phyloP scores from a whole-genome alignment of 1,140 invertebrate genomes.

The Vanessa tameamea region DNA sequence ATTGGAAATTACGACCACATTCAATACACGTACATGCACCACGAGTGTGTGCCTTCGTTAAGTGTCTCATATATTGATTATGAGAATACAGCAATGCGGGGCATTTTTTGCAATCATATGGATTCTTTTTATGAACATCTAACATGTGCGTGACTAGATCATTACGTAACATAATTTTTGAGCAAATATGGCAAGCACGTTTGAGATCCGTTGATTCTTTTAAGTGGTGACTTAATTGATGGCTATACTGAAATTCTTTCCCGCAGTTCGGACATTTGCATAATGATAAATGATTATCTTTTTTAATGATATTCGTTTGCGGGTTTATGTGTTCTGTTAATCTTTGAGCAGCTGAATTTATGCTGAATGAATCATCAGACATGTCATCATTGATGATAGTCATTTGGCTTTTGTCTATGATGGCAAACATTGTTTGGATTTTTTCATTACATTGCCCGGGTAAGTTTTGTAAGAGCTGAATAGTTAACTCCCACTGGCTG shows the following conservation, averaged over 20 bases:
- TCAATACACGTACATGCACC: constrained; percentile 55
- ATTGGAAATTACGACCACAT: constrained; percentile 58
- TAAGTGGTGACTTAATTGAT: constrained; percentile 57
- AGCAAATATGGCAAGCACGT: constrained; percentile 63
- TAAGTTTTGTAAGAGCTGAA: constrained; percentile 46
- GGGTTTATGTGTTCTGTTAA: constrained; percentile 21
- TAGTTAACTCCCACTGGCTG: constrained; percentile 50
- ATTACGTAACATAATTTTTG: constrained; percentile 54
- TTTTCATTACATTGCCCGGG: constrained; percentile 29
- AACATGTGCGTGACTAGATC: constrained; percentile 53
- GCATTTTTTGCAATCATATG: constrained; percentile 60
- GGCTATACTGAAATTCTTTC: constrained; percentile 53
- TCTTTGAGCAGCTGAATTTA: constrained; percentile 14
- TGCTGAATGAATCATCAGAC: not conserved
- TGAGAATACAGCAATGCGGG: constrained; percentile 46
- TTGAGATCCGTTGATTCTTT: constrained; percentile 57
- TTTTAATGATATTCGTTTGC: not conserved
- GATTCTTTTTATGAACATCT: constrained; percentile 43
- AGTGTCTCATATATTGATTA: constrained; percentile 46
- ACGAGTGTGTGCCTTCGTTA: constrained; percentile 44
- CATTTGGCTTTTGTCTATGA: constrained; percentile 48
- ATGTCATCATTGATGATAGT: constrained; percentile 36
- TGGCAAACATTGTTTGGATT: constrained; percentile 40
- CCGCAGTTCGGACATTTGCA: constrained; percentile 58
- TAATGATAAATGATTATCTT: not conserved